These are phyloP conservation scores for Pasiphila rectangulata DNA, from an alignment of 2,888 invertebrate genomes.

Conservation along the genomic window DNA sequence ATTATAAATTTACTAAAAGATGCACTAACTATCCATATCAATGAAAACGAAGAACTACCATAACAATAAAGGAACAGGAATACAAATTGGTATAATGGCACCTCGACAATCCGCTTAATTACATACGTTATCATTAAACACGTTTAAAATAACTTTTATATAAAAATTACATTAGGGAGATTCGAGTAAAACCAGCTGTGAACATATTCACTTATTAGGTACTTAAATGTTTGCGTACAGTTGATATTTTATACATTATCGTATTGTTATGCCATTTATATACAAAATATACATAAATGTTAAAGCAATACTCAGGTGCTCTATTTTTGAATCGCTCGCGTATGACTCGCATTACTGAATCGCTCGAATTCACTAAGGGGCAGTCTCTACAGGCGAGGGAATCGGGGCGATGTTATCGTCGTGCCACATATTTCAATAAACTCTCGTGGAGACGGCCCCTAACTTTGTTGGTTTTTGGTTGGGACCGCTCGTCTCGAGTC, in stretches of 20 bases:
- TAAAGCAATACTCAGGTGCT: constrained; percentile 45
- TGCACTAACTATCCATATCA: constrained; percentile 40
- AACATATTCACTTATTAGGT: constrained; percentile 54
- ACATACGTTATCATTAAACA: constrained; percentile 67
- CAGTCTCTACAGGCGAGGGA: too few relatives aligned
- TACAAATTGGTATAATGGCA: constrained; percentile 77
- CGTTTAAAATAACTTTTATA: constrained; percentile 67
- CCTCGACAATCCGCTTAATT: constrained; percentile 74
- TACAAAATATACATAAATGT: constrained; percentile 79
- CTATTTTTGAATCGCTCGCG: too few relatives aligned
- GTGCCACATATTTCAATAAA: too few relatives aligned
- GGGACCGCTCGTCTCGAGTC: too few relatives aligned
- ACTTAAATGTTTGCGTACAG: constrained; percentile 44
- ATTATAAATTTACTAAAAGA: constrained; percentile 36
- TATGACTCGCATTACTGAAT: too few relatives aligned
- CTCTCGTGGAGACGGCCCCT: too few relatives aligned
- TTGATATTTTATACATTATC: constrained; percentile 70
- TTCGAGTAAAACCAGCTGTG: constrained; percentile 69
- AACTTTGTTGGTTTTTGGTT: too few relatives aligned
- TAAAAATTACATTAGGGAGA: constrained; percentile 76
- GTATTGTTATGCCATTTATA: constrained; percentile 68
- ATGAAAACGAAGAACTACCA: constrained; percentile 48
- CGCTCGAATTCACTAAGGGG: too few relatives aligned
- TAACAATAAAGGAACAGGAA: constrained; percentile 49
- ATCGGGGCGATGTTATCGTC: too few relatives aligned